Evolutionary conservation across 2,797 vertebrate species (phyloP).

Genomic region (Dendrocincla fuliginosa): DNA sequence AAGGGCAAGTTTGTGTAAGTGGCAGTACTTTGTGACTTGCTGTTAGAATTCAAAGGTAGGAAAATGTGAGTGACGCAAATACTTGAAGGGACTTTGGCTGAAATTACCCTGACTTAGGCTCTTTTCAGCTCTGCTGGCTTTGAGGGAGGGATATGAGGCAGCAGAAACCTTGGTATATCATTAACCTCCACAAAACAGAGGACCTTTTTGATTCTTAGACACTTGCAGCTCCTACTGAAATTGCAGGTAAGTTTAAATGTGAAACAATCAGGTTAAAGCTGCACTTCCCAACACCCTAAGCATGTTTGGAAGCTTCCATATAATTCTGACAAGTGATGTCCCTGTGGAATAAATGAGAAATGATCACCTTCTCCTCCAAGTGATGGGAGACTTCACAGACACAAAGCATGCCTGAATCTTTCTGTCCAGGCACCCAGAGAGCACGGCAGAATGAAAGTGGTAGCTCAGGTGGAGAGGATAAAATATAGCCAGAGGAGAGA

Average conservation of each 20-base stretch:
- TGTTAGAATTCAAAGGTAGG: not conserved
- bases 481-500: not conserved
- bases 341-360: not conserved
- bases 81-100: not conserved
- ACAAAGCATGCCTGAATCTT: accelerated
- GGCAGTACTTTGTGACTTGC: not conserved
- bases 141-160: not conserved
- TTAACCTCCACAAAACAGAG: not conserved
- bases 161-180: not conserved
- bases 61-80: not conserved
- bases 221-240: not conserved
- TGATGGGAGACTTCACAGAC: not conserved
- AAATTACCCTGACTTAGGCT: not conserved
- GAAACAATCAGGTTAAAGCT: not conserved
- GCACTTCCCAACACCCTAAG: not conserved
- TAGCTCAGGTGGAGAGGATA: not conserved
- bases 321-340: not conserved
- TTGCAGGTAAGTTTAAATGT: not conserved
- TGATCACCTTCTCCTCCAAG: not conserved
- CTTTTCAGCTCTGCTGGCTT: not conserved
- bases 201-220: not conserved
- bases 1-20: not conserved
- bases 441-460: not conserved
- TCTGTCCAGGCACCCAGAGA: not conserved
- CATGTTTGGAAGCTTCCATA: not conserved